These are phyloP conservation scores for Athene noctua DNA, from an alignment of 2,113 vertebrate species.

Conservation along the genomic window DNA sequence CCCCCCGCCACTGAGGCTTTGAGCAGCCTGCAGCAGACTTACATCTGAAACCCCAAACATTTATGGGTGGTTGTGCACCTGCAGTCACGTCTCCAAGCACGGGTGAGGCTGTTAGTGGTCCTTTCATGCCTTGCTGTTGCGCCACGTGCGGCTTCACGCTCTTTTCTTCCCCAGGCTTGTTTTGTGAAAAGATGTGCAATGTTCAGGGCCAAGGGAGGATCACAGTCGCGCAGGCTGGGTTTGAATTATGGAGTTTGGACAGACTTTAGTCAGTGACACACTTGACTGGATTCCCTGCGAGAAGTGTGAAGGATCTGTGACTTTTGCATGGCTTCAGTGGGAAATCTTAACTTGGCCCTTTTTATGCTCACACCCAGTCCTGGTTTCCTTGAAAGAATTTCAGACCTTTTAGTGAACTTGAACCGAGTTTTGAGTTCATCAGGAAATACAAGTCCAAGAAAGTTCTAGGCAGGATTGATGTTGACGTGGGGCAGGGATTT, in stretches of 20 bases:
- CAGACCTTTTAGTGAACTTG: background rate
- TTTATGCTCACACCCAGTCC: background rate
- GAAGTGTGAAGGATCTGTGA: background rate
- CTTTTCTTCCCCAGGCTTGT: background rate
- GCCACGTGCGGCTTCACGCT: background rate
- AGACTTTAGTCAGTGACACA: background rate
- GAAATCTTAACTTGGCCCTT: background rate
- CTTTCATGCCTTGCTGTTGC: background rate
- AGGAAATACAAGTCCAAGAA: background rate
- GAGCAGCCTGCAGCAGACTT: too few relatives aligned
- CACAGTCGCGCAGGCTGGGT: background rate
- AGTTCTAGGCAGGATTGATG: background rate
- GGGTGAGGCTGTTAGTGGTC: background rate
- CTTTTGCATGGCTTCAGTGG: background rate
- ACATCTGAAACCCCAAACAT: background rate
- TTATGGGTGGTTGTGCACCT: background rate
- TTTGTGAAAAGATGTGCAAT: accelerated
- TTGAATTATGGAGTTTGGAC: background rate
- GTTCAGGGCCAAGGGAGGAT: background rate
- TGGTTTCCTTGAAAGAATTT: background rate
- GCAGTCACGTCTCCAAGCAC: accelerated
- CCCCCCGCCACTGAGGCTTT: too few relatives aligned
- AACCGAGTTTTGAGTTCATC: background rate
- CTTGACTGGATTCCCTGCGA: background rate
- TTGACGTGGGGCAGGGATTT: background rate